phyloP scores from a whole-genome alignment of 2,888 invertebrate species.

The Pheosia tremula region DNA sequence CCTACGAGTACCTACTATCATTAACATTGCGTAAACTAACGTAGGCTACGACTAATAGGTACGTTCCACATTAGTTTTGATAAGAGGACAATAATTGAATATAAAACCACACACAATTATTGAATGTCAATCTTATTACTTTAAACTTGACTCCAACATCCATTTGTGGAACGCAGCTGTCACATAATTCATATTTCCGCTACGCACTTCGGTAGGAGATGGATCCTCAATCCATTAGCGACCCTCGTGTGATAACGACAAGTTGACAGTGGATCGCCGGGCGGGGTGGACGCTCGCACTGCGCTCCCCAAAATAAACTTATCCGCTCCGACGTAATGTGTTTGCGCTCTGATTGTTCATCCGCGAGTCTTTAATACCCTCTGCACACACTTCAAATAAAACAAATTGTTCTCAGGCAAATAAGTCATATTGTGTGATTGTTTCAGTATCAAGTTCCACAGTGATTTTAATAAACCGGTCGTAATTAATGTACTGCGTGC shows the following conservation, averaged over 20 bases:
- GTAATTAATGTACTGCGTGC: conserved; percentile 50
- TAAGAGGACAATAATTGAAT: background rate
- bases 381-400: conserved; percentile 12
- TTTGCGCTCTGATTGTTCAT: conserved; percentile 14
- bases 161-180: conserved; percentile 41
- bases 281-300: conserved; percentile 51
- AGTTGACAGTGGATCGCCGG: conserved; percentile 61
- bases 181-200: conserved; percentile 71
- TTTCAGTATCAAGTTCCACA: conserved; percentile 43
- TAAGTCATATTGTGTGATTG: conserved; percentile 34
- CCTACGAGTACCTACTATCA: background rate
- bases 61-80: background rate
- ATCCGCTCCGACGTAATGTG: conserved; percentile 27
- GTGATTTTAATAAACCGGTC: conserved; percentile 53
- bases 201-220: conserved; percentile 69
- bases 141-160: conserved; percentile 31
- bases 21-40: background rate
- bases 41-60: background rate
- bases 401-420: conserved; percentile 23
- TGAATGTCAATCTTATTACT: conserved; percentile 14
- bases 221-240: conserved; percentile 76
- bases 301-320: conserved; percentile 44
- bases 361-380: conserved; percentile 10
- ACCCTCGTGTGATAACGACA: conserved; percentile 71
- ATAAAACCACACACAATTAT: background rate